Evolutionary conservation across 2,888 invertebrate species (phyloP), one percentile per base, ranked within the genome.

Genomic region (Tenthredo mesomela): DNA sequence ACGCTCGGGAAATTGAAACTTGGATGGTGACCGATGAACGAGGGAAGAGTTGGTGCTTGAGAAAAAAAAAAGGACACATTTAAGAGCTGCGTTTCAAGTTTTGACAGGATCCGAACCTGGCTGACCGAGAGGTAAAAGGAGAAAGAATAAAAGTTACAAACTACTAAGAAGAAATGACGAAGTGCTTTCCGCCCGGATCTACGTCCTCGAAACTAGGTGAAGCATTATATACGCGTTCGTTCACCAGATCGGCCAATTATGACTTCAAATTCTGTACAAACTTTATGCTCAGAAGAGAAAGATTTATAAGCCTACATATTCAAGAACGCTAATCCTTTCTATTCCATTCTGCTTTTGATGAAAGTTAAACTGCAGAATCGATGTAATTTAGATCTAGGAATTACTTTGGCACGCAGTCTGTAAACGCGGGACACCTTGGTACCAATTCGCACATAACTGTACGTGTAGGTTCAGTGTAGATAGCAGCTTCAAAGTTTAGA

Each of bases 1-100:
- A 80, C 37, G 61, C 37, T 18, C 61, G 77, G 43, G 80, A 80
- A 80, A 80, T 80, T 80, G 80, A 80, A 80, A 80, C 80, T 43
- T 50, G 25, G 61, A 80, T 25, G 61, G 61, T 37, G 80, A 47
- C 21, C 40, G 50, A 77, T 50, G 77, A 33, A 7, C 50, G 40
- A 25, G n/a, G 54, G 54, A 21, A 50, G 50, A 33, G 18, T 77
- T 54, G 12, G 77, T 54, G 77, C 12, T 25, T 29, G 18, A 18
- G 47, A 67, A 43, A n/a, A 21, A n/a, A 21, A 21, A 25, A 10
- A 29, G 47, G 18, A 47, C 37, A 50, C 15, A n/a, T 40, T 65
- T 29, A 43, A 82, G 43, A 47, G 70, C 47, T 33, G n/a, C 43
- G 43, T 43, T 67, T 82, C 50, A 25, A 82, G n/a, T 65, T 67